Evolutionary conservation across 2,888 invertebrate species (phyloP), one percentile per base, ranked within the genome.

Genomic region (Sphinx pinastri): DNA sequence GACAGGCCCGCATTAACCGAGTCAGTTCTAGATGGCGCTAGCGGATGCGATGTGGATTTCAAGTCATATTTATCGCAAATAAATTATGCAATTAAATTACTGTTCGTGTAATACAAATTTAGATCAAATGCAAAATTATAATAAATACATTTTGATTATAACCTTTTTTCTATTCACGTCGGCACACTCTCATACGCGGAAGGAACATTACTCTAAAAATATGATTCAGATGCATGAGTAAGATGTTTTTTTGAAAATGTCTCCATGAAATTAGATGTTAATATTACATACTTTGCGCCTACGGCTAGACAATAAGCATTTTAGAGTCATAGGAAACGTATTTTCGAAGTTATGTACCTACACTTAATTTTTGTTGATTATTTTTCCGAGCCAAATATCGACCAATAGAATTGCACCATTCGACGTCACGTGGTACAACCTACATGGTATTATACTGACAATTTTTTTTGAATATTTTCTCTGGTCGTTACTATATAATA

Each of bases 11-110:
- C 77, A 80, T 83, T 77, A 71, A 71, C 71, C 76, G 72, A 73
- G 73, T 72, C 72, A 63, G 68, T 73, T 74, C 76, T 80, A 84
- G 85, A 79, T 81, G 83, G 84, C 81, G 80, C 75, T 80, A 73
- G 72, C 73, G 67, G 74, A 71, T 67, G 16, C 58, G 51, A 19
- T 45, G 19, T 68, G 19, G 58, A 7, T 67, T n/a, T 63, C 52
- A 60, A 52, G 19, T 52, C 1, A 11, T 19, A 59, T 31, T 63
- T 63, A 47, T n/a, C 0, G 12, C 19, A 47, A 63, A 47, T 19
- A 49, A 49, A 19, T 60, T 60, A 47, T 63, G n/a, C 19, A 3
- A 55, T 2, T 55, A 6, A 55, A 55, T 55, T 12, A 19, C 1
- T 10, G 2, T 16, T 55, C 16, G 54, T 55, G 38, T 7, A 54